phyloP scores from a whole-genome alignment of 2,888 invertebrate genomes.

The Macrosoma leucophasiata region DNA sequence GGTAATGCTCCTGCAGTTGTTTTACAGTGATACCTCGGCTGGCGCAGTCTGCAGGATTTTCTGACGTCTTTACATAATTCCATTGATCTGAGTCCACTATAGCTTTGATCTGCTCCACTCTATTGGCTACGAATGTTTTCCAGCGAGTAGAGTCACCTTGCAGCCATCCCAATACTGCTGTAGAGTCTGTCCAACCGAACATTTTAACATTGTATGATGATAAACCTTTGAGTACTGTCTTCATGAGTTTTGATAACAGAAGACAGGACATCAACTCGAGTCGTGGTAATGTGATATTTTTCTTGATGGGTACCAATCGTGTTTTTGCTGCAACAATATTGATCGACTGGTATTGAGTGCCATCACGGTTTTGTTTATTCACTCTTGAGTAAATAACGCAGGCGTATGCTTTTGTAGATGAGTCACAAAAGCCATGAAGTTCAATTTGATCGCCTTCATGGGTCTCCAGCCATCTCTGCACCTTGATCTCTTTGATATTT shows the following conservation, averaged over 20 bases:
- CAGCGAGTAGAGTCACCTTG: background rate
- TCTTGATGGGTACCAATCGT: no score
- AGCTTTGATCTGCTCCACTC: constrained; percentile 3
- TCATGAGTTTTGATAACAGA: no score
- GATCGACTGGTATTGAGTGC: no score
- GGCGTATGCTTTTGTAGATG: no score
- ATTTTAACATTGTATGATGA: background rate
- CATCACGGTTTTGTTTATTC: no score
- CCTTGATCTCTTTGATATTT: constrained; percentile 1
- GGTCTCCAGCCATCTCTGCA: constrained; percentile 6
- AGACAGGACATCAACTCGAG: no score
- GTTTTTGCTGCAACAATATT: background rate
- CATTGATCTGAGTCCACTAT: constrained; percentile 2
- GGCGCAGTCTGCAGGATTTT: background rate
- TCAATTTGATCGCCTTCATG: no score
- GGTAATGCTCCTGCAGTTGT: background rate
- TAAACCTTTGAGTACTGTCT: no score
- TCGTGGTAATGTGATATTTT: no score
- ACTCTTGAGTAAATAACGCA: no score
- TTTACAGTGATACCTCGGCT: background rate
- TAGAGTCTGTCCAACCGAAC: background rate
- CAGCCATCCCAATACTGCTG: constrained; percentile 2
- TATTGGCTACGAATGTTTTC: background rate
- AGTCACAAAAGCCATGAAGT: no score
- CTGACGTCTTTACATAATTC: background rate